Evolutionary conservation across 2,797 vertebrate genomes (phyloP), one percentile per base, ranked within the genome.

Genomic region (Heteromormyrus szaboi): DNA sequence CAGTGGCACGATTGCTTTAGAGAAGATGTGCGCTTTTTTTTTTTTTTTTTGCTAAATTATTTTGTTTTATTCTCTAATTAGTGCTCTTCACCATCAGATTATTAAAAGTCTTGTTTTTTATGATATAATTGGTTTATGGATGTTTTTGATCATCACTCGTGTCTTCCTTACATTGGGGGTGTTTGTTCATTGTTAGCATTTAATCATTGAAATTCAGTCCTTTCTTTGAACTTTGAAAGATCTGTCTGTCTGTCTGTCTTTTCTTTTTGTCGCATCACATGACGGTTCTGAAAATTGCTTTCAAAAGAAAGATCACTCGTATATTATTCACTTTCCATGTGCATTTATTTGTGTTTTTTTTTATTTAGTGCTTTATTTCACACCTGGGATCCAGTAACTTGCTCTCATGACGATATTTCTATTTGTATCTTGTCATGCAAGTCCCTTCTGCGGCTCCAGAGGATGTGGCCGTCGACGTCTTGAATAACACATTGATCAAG

Each of bases 391-490:
- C 29, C 29, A 68, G 65, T 33, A 12, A 33, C 29, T 14, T 33
- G n/a, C 22, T 85, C 44, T 85, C 44, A 4, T 6, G 41, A 17
- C 0, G 41, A 46, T 81, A 46, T 8, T 9, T 81, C 7, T 81
- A 0, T 46, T 81, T 46, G 6, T 46, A n/a, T 22, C 19, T 22
- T 84, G 88, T 62, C 93, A 91, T 91, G 44, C 94, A 99, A 99
- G 98, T 97, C 94, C 98, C 98, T 59, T 97, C 97, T 56, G 96
- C 96, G 0, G 97, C 98, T 46, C 98, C 98, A 22, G 94, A 95
- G 0, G 91, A 97, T 2, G 96, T 98, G 4, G 92, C 92, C 0
- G 97, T 98, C 92, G 95, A 96, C 44, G 91, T 97, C 90, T 89
- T 98, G 92, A 99, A 99, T 95, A 97, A 96, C 94, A 97, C 97